Percentiles rank a stretch among this genome's conserved stretches.
Evolutionary conservation across 2,888 invertebrate genomes (phyloP).

Genomic region (Pheosia tremula): DNA sequence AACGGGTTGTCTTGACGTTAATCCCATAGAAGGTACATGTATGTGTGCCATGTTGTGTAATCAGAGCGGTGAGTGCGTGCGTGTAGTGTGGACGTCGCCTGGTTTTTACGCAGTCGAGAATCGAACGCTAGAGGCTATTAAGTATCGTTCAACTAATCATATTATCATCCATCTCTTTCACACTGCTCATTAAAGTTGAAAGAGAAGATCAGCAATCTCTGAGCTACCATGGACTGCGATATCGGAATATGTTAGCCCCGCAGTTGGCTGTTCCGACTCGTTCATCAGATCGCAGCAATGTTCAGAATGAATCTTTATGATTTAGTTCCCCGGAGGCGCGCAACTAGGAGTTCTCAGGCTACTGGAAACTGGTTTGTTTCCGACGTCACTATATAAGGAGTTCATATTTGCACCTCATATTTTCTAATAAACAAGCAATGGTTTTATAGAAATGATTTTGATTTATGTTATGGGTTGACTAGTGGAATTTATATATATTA

Average conservation of each 20-base stretch:
- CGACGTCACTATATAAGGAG: slow-evolving; percentile 74
- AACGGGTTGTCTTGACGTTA: slow-evolving; percentile 80
- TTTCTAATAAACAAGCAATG: slow-evolving; percentile 52
- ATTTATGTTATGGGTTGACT: slow-evolving; percentile 30
- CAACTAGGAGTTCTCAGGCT: slow-evolving; percentile 73
- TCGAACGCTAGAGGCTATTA: slow-evolving; percentile 60
- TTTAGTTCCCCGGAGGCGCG: slow-evolving; percentile 65
- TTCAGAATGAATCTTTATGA: slow-evolving; percentile 75
- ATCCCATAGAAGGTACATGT: slow-evolving; percentile 62
- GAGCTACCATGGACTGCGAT: slow-evolving; percentile 47
- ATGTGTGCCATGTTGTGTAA: slow-evolving; percentile 65
- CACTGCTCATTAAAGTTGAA: slow-evolving; percentile 46
- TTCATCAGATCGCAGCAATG: slow-evolving; percentile 66
- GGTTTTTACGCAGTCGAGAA: slow-evolving; percentile 65
- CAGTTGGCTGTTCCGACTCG: slow-evolving; percentile 51
- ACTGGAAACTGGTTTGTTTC: slow-evolving; percentile 72
- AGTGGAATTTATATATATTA: no score
- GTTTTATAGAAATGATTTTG: slow-evolving; percentile 56
- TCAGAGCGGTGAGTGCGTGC: slow-evolving; percentile 61
- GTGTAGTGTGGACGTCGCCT: slow-evolving; percentile 62
- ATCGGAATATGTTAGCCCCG: slow-evolving; percentile 36
- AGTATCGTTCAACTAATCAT: slow-evolving; percentile 65
- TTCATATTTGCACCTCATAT: slow-evolving; percentile 74
- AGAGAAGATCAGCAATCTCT: slow-evolving; percentile 52
- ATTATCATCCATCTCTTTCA: slow-evolving; percentile 58